Evolutionary conservation across 2,113 vertebrate genomes (phyloP).

Genomic region (Cepphus grylle): DNA sequence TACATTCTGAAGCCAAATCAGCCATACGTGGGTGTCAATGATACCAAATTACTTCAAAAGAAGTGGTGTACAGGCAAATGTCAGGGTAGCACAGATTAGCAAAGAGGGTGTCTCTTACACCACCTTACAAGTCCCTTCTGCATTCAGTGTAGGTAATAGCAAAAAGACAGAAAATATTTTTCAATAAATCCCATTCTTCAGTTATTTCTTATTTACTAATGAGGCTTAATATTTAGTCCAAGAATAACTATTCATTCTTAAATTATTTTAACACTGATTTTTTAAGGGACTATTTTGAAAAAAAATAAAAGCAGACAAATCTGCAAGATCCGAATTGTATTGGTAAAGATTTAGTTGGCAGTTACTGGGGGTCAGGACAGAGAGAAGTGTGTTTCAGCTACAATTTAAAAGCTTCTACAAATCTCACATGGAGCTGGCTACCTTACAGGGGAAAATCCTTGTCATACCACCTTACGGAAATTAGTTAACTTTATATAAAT

Average conservation of each 20-base stretch:
- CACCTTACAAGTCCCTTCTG: background rate
- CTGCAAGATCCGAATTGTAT: background rate
- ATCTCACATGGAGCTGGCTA: background rate
- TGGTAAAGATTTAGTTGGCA: background rate
- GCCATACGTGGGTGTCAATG: rapidly evolving
- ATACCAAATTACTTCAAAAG: background rate
- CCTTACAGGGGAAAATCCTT: background rate
- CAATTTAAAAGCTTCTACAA: background rate
- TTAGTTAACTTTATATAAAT: background rate
- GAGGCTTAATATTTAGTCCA: background rate
- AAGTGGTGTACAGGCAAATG: background rate
- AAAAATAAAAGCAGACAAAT: background rate
- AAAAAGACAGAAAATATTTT: background rate
- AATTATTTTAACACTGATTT: background rate
- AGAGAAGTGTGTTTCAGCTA: background rate
- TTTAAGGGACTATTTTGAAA: background rate
- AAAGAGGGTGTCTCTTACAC: background rate
- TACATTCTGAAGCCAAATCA: background rate
- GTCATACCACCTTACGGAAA: background rate
- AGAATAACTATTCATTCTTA: background rate
- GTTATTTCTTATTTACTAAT: background rate
- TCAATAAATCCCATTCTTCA: background rate
- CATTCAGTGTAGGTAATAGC: background rate
- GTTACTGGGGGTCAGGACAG: background rate
- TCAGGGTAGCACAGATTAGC: background rate